Conservation (phyloP, 2,888 invertebrate genomes). For the Patella caerulea region DNA sequence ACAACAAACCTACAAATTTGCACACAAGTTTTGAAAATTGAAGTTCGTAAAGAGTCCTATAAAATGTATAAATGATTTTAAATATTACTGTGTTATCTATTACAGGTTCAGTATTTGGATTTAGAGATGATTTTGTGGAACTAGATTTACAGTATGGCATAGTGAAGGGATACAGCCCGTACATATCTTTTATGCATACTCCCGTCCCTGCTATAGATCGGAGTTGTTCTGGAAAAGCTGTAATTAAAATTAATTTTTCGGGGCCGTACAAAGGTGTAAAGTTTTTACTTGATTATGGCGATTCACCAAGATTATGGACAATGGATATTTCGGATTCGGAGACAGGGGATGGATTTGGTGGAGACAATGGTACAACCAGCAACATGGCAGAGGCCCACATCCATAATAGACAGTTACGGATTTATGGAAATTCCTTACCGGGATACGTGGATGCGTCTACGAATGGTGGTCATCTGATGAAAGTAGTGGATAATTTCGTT, state of each 20-base stretch:
- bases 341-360: conserved; percentile 65
- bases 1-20: too few relatives aligned
- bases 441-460: conserved; percentile 65
- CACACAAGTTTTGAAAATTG: too few relatives aligned
- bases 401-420: conserved; percentile 64
- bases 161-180: conserved; percentile 66
- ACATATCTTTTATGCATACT: conserved; percentile 58
- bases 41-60: too few relatives aligned
- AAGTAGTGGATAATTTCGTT: conserved; percentile 62
- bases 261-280: conserved; percentile 56
- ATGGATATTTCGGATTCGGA: conserved; percentile 65
- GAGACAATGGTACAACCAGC: conserved; percentile 58
- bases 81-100: too few relatives aligned
- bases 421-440: conserved; percentile 65
- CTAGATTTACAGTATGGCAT: conserved; percentile 62
- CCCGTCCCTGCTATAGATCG: conserved; percentile 42
- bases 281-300: conserved; percentile 59
- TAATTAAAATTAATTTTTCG: conserved; percentile 62
- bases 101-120: not conserved
- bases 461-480: conserved; percentile 65
- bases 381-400: conserved; percentile 68
- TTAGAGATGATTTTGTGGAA: conserved; percentile 50
- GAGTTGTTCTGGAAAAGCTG: conserved; percentile 61
- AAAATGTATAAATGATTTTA: too few relatives aligned
- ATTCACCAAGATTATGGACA: conserved; percentile 65